phyloP scores from a whole-genome alignment of 37 sponge, comb jelly and placozoan species.

The Geodia barretti region DNA sequence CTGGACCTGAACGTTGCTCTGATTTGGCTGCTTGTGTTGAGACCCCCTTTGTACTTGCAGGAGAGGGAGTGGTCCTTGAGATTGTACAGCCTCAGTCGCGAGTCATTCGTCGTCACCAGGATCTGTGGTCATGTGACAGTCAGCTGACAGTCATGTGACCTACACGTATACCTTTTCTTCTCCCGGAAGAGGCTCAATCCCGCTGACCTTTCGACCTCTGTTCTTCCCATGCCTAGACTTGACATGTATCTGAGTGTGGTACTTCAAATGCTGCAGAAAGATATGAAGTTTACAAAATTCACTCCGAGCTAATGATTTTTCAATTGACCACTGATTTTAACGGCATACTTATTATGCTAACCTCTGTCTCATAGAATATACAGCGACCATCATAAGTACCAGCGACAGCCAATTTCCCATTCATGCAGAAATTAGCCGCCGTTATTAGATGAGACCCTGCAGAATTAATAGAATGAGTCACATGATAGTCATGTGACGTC shows the following conservation, averaged over 20 bases:
- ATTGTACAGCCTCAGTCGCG: slow-evolving; percentile 91
- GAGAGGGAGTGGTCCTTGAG: slow-evolving; percentile 82
- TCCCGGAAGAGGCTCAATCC: slow-evolving; percentile 89
- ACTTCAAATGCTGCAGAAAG: slow-evolving; percentile 84
- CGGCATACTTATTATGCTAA: slow-evolving; percentile 17
- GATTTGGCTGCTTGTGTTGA: slow-evolving; percentile 93
- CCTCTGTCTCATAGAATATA: slow-evolving; percentile 95
- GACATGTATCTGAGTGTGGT: slow-evolving; percentile 97
- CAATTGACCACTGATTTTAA: background rate
- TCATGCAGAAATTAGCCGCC: slow-evolving; percentile 92
- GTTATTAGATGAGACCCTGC: slow-evolving; percentile 86
- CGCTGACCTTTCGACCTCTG: slow-evolving; percentile 92
- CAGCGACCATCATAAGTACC: slow-evolving; percentile 98
- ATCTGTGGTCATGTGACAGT: slow-evolving; percentile 42
- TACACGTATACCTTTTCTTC: slow-evolving; percentile 83
- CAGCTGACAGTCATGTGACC: background rate
- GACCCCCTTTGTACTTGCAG: slow-evolving; percentile 93
- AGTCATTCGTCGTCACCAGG: slow-evolving; percentile 95
- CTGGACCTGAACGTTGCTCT: slow-evolving; percentile 84
- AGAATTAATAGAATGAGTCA: background rate
- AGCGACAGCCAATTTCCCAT: slow-evolving; percentile 89
- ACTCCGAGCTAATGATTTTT: background rate
- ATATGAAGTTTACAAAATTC: background rate
- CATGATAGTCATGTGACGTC: slow-evolving; percentile 14
- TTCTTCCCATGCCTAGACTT: slow-evolving; percentile 91